Evolutionary conservation across 2,888 invertebrate genomes (phyloP).

Genomic region (Lissonota sp.): DNA sequence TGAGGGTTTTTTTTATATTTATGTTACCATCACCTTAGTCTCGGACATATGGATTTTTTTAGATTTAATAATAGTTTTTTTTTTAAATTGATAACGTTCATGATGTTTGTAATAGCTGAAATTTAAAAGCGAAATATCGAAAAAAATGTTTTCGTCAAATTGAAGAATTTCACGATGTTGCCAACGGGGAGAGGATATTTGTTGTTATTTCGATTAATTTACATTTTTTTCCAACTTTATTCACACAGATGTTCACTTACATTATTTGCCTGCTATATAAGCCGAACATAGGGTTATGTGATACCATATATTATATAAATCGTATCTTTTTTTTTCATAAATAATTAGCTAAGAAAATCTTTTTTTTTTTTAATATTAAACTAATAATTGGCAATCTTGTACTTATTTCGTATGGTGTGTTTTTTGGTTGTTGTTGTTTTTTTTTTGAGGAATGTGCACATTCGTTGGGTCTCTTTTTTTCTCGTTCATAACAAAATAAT

Average conservation of each 20-base stretch:
- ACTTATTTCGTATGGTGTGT: constrained; percentile 75
- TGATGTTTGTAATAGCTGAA: constrained; percentile 56
- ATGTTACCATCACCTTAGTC: constrained; percentile 52
- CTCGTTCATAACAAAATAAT: constrained; percentile 64
- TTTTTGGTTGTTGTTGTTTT: constrained; percentile 65
- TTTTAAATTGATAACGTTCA: constrained; percentile 45
- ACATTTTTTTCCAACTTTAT: constrained; percentile 82
- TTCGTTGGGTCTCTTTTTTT: constrained; percentile 71
- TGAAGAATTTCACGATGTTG: not conserved
- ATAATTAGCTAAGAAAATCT: constrained; percentile 75
- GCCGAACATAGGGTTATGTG: constrained; percentile 82
- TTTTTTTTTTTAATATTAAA: constrained; percentile 73
- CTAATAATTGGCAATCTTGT: constrained; percentile 82
- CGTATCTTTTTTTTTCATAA: constrained; percentile 59
- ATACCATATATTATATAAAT: constrained; percentile 78
- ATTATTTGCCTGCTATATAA: constrained; percentile 80
- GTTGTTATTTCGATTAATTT: constrained; percentile 67
- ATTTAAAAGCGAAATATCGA: constrained; percentile 36
- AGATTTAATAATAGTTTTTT: too few species aligned
- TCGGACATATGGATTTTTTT: not conserved
- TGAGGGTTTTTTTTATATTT: constrained; percentile 7
- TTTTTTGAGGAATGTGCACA: constrained; percentile 82
- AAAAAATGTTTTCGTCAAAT: too few species aligned
- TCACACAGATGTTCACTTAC: constrained; percentile 83
- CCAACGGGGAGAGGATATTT: constrained; percentile 70